Base-by-base conservation (phyloP, 2,888 invertebrate species). In the Conus canariensis region DNA sequence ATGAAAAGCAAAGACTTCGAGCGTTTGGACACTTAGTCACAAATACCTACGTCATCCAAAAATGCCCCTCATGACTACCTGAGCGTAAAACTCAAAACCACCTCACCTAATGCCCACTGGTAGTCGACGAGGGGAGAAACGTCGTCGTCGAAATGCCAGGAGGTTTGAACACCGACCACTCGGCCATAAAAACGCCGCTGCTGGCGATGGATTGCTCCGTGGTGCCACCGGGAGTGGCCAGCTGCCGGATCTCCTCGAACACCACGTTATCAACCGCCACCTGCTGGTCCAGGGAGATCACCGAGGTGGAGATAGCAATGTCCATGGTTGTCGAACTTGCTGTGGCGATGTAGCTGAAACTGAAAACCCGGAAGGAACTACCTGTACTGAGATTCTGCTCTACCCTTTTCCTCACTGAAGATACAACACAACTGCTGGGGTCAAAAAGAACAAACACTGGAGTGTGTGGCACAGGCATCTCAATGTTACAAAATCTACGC, bases 241-340 rank as follows among this genome's bases (percentile, higher is more conserved):
- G 25, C 16, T 88, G 58, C 14, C 22, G 77, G 6, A 88, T 19
- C 19, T 80, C 25, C 70, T 77, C 70, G 25, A 85, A n/a, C 19
- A 74, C n/a, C n/a, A 83, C 64, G 77, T 85, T 3, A 74, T 86
- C 88, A 80, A 88, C 74, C 30, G 88, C 88, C 80, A 88, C 22
- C 88, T 80, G 85, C 59, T 91, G 91, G 87, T 92, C 92, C 74
- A 58, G 90, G 88, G 91, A 92, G 74, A 67, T 90, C 14, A 74
- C 88, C 10, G 92, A 91, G 89, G 86, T 90, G 30, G 87, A 91
- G 56, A 92, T 90, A 64, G 92, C 90, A 0, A 87, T 87, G 58
- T 88, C 91, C 30, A 83, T 90, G 16, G 90, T 91, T 2, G 80
- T 67, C 16, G 91, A 87, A 10, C 5, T 91, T 16, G 90, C 92